Conservation (phyloP, 2,888 invertebrate genomes). For the Campoletis raptor region DNA sequence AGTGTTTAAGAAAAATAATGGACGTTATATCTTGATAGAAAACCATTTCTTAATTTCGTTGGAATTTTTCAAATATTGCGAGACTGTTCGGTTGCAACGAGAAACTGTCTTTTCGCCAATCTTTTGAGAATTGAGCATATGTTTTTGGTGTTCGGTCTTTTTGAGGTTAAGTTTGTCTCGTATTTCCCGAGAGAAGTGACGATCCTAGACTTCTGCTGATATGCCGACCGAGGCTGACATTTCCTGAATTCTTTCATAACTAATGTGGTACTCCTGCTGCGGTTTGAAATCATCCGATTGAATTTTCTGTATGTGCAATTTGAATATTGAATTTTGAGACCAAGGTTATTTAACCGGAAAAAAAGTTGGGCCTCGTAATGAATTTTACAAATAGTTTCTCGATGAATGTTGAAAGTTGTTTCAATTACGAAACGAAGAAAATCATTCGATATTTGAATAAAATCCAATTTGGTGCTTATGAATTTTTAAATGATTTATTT, state of each 20-base stretch:
- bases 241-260: neutral
- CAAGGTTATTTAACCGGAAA: neutral
- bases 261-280: neutral
- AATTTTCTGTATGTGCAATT: neutral
- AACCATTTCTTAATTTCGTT: neutral
- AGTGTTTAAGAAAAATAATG: neutral
- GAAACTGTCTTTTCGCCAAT: neutral
- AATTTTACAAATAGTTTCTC: neutral
- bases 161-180: slow-evolving; percentile 57
- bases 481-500: neutral
- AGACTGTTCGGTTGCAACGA: neutral
- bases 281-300: neutral
- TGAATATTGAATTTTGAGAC: neutral
- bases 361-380: neutral
- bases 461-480: neutral
- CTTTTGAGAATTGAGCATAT: neutral
- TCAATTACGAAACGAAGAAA: neutral
- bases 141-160: neutral
- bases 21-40: neutral
- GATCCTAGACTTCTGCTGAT: neutral
- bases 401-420: neutral
- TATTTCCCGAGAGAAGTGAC: neutral
- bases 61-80: neutral
- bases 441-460: neutral
- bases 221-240: slow-evolving; percentile 37